Evolutionary conservation across 2,113 vertebrate species (phyloP).

Genomic region (Rhineura floridana): DNA sequence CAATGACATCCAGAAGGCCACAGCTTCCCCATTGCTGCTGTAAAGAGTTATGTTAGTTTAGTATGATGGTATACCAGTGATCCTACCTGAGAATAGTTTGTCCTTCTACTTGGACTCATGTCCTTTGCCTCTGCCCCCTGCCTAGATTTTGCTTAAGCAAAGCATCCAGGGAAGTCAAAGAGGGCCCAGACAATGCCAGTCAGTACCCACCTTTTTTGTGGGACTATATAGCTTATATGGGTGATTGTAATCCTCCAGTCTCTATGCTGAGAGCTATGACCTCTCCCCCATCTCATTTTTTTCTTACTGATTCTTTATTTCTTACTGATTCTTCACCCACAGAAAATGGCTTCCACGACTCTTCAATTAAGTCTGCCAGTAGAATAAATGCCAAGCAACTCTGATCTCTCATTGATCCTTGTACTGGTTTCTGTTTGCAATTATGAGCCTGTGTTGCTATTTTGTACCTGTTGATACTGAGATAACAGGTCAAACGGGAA

Average conservation of each 20-base stretch:
- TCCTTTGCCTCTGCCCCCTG: not conserved
- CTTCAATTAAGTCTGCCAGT: conserved; percentile 18
- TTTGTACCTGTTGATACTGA: conserved; percentile 38
- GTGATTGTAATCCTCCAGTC: too few relatives aligned
- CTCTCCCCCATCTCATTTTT: too few relatives aligned
- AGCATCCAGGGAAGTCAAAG: not conserved
- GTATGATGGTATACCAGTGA: not conserved
- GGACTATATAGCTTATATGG: too few relatives aligned
- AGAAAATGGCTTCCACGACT: not conserved
- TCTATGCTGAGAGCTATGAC: too few relatives aligned
- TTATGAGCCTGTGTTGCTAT: conserved; percentile 47
- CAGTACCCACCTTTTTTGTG: not conserved
- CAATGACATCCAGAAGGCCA: too few relatives aligned
- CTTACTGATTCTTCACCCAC: not conserved
- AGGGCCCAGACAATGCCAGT: too few relatives aligned
- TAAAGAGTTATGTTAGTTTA: too few relatives aligned
- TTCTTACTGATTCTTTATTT: not conserved
- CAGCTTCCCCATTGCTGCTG: too few relatives aligned
- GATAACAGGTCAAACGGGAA: conserved; percentile 55
- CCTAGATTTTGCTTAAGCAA: not conserved
- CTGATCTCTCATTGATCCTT: conserved; percentile 23
- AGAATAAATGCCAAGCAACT: conserved; percentile 26
- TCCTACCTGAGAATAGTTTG: not conserved
- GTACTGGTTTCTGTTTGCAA: conserved; percentile 39
- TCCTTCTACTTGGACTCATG: not conserved